A percentile compares a stretch with the other conserved stretches of the same genome.
phyloP scores from a whole-genome alignment of 1,140 invertebrate genomes.

The Drosophila orosa region DNA sequence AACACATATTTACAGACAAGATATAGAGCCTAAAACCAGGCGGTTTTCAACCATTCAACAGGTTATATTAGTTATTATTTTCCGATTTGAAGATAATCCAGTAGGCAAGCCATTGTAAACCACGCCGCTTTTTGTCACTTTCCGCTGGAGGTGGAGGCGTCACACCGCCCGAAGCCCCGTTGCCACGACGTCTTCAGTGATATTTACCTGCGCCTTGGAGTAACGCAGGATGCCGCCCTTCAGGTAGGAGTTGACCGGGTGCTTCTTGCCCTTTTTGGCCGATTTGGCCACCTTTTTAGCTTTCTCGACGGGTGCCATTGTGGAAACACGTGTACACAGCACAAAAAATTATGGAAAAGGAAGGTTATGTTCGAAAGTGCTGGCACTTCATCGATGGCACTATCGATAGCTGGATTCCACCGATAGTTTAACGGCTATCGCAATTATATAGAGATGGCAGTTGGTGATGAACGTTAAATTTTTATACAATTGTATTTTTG shows the following conservation, averaged over 20 bases:
- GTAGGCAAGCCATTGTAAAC: background rate
- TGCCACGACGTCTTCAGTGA: conserved; percentile 29
- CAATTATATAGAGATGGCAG: no score
- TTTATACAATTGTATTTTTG: no score
- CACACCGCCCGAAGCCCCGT: conserved; percentile 16
- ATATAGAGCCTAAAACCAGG: conserved; percentile 2
- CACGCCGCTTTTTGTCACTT: conserved; percentile 27
- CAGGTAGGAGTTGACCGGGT: conserved; percentile 79
- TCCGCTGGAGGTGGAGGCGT: conserved; percentile 25
- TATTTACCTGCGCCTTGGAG: conserved; percentile 83
- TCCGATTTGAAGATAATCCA: background rate
- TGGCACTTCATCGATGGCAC: conserved; percentile 33
- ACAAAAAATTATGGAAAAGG: conserved; percentile 84
- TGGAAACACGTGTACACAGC: conserved; percentile 84
- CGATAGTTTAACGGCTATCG: background rate
- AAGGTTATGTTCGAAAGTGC: conserved; percentile 75
- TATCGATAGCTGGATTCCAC: conserved; percentile 2
- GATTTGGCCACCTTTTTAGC: conserved; percentile 81
- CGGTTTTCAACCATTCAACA: background rate
- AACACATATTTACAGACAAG: background rate
- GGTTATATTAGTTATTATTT: background rate
- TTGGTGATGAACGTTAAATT: no score
- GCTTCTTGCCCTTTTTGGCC: conserved; percentile 81
- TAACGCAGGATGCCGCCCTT: conserved; percentile 82
- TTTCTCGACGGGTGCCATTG: conserved; percentile 84